phyloP scores from a whole-genome alignment of 2,113 vertebrate species.

The Phasianus colchicus region DNA sequence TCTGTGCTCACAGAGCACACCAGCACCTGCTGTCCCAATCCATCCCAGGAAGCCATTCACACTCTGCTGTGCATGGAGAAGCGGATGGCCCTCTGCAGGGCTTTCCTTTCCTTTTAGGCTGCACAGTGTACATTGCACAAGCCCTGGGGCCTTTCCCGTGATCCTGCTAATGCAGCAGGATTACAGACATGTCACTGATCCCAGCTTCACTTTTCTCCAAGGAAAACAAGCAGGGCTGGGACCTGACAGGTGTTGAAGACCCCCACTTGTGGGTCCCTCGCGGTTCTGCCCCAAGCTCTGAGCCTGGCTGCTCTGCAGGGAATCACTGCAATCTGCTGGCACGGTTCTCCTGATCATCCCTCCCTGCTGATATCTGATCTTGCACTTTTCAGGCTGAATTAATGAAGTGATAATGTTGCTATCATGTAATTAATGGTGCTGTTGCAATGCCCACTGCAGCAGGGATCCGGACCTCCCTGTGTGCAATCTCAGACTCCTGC shows the following conservation, averaged over 20 bases:
- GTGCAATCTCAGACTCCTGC: neutral
- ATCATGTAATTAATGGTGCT: conserved; percentile 8
- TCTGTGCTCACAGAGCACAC: neutral
- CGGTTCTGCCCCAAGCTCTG: neutral
- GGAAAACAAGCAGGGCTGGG: neutral
- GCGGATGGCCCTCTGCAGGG: neutral
- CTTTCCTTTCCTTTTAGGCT: neutral
- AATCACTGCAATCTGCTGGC: neutral
- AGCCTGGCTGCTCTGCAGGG: neutral
- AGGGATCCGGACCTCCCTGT: neutral
- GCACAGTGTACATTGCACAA: neutral
- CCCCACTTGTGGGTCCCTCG: neutral
- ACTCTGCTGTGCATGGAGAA: neutral
- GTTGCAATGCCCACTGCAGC: conserved; percentile 21
- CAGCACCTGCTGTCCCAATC: neutral
- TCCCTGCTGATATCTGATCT: conserved; percentile 55
- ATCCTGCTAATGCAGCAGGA: neutral
- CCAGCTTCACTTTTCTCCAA: neutral
- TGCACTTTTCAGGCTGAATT: conserved; percentile 4
- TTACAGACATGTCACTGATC: neutral
- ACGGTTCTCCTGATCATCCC: neutral
- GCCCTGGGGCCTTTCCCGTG: neutral
- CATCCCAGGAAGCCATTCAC: accelerated
- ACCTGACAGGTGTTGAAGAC: accelerated
- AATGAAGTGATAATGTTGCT: neutral